Evolutionary conservation across 2,888 invertebrate genomes (phyloP), one percentile per base, ranked within the genome.

Genomic region (Drosophila formosana): DNA sequence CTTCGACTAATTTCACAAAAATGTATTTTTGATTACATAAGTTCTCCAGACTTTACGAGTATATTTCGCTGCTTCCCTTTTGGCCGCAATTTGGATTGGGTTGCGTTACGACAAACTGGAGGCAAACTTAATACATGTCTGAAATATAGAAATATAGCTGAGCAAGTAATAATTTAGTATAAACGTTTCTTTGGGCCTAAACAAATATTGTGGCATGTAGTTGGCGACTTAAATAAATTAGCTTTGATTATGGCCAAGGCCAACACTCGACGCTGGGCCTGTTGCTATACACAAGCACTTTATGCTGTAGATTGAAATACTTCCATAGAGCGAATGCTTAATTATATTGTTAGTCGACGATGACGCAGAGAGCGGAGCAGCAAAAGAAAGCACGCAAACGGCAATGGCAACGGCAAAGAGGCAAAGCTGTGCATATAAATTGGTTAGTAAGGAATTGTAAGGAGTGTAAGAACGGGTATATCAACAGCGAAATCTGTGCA

Each of bases 211-310:
- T 63, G 82, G 58, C 69, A 69, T 66, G 64, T 69, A 68, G 84
- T 78, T 70, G 89, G 83, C 69, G 80, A 75, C 85, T 88, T 73
- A 85, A 82, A 82, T 84, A 88, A 85, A 85, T 89, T 89, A 82
- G 75, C 75, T 89, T 63, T 85, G 82, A 75, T 82, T 79, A 73
- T 82, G 85, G 68, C 65, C 84, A 75, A 66, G 79, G 75, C 69
- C 79, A 75, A 34, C 34, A 34, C 39, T 39, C 13, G 13, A 11
- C 32, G 7, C 37, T 23, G 26, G 34, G 50, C 55, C 46, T 52
- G 52, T 39, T 25, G 68, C 56, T 41, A 41, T 52, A 46, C 68
- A 55, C 61, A 73, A 52, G 62, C 53, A 71, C 67, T 69, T 78
- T 72, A 52, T 67, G 49, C 49, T 64, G 25, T 56, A 71, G 67